Evolutionary conservation across 2,888 invertebrate genomes (phyloP), one percentile per base, ranked within the genome.

Genomic region (Ctena decussata): DNA sequence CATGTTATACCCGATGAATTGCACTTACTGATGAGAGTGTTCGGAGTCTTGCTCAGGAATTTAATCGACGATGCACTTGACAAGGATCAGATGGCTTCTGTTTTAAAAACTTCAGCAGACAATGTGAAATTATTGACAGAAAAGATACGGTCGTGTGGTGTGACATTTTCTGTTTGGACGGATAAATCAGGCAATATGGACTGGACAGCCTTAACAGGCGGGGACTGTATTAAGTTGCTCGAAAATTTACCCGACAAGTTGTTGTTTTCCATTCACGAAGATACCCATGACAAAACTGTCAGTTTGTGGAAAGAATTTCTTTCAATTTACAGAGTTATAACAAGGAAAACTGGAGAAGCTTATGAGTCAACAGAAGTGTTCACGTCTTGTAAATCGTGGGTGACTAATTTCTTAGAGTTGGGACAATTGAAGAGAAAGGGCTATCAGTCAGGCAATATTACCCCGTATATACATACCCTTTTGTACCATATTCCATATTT

Each of bases 371-470:
- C 21, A 12, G 24, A n/a, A n/a, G n/a, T n/a, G n/a, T n/a, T n/a
- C n/a, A n/a, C n/a, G n/a, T n/a, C n/a, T n/a, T n/a, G n/a, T n/a
- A n/a, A n/a, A n/a, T n/a, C n/a, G 32, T 27, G 5, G 5, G 24
- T 69, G 6, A 12, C 32, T 8, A 18, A 53, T 8, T 53, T 75
- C n/a, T 37, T 75, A 39, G n/a, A 24, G 18, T 15, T 53, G 12
- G 75, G 57, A 12, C 5, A 49, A 32, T 30, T 24, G 18, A 75
- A 75, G 37, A 24, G 75, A 15, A 24, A 53, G 35, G 53, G 75
- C 21, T 75, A 57, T 53, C 75, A 75, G 18, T 57, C 75, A 75
- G 53, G 27, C n/a, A 75, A 75, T 32, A n/a, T 75, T 0, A 75
- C 75, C 5, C 49, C 53, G 3, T 75, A 75, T 39, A 32, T 53